Evolutionary conservation across 2,113 vertebrate species (phyloP), one percentile per base, ranked within the genome.

Genomic region (Hyla sarda): DNA sequence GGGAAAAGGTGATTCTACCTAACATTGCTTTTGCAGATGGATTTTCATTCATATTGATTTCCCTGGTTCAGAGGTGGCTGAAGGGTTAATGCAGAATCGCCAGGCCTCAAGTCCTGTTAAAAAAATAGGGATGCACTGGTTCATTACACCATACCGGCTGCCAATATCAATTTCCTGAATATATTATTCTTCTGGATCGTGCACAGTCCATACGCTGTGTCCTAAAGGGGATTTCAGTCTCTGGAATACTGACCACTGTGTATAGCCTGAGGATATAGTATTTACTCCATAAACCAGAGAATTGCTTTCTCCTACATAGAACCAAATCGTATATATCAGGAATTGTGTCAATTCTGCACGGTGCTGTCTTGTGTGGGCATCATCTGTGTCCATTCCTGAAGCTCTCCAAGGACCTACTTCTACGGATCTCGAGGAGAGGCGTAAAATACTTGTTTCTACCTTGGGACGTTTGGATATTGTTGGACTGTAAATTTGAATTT

Each of bases 81-180:
- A 76, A 84, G 83, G 34, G 71, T 84, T 74, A 65, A 76, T 47
- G 28, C 34, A 48, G 52, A 83, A 52, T 17, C 37, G n/a, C 17
- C 69, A 47, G 54, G 77, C 84, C 84, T 48, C 21, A 4, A 34
- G 48, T 48, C 34, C 50, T 73, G 32, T 41, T 45, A 41, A 37
- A 41, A 41, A 71, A 72, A 71, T 81, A 56, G 50, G 84, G 45
- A 86, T 76, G 50, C 23, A 23, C 50, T 45, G 76, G 47, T 71
- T 41, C 75, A 14, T 30, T 45, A 60, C 62, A 72, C 32, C 32
- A 48, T 45, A 69, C 77, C 62, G 50, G 50, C 62, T 80, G 48
- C 32, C n/a, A 45, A 58, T 50, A 47, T 80, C 45, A 11, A 56
- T 72, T 72, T 86, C 69, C 76, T 80, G n/a, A 76, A 84, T 76